Evolutionary conservation across 2,888 invertebrate species (phyloP).

Genomic region (Cataglyphis rosenhaueri): DNA sequence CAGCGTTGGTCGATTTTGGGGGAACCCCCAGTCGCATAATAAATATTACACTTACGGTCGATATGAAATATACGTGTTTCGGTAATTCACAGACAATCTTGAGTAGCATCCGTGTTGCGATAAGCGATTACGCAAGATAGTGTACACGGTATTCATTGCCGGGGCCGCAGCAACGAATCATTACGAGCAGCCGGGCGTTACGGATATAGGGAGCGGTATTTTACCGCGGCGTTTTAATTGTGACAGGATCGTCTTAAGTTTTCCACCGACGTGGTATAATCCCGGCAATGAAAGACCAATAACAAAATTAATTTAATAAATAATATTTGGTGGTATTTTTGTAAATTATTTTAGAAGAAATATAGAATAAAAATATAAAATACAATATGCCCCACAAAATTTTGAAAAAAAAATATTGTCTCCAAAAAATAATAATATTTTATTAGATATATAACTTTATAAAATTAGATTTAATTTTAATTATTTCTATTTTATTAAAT

Average conservation of each 20-base stretch:
- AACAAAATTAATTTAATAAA: slow-evolving; percentile 46
- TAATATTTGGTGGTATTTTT: background rate
- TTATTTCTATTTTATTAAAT: background rate
- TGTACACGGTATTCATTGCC: slow-evolving; percentile 34
- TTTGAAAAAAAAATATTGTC: background rate
- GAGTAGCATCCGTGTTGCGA: slow-evolving; percentile 63
- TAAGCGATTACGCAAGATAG: slow-evolving; percentile 64
- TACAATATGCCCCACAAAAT: background rate
- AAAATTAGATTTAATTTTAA: slow-evolving; percentile 15
- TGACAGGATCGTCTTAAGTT: slow-evolving; percentile 31
- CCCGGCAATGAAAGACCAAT: slow-evolving; percentile 40
- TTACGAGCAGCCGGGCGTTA: slow-evolving; percentile 56
- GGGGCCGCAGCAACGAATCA: slow-evolving; percentile 45
- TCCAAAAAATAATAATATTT: background rate
- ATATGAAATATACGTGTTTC: slow-evolving; percentile 48
- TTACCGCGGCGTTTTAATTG: slow-evolving; percentile 50
- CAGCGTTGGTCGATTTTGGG: slow-evolving; percentile 26
- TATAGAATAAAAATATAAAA: background rate
- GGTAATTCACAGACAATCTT: slow-evolving; percentile 65
- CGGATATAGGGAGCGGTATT: slow-evolving; percentile 63
- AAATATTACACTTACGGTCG: slow-evolving; percentile 53
- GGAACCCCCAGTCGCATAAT: slow-evolving; percentile 46
- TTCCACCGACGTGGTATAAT: slow-evolving; percentile 36
- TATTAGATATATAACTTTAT: background rate
- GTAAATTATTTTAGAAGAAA: background rate